Conservation (phyloP, 2,797 vertebrate genomes). For the Chloroceryle amazona region DNA sequence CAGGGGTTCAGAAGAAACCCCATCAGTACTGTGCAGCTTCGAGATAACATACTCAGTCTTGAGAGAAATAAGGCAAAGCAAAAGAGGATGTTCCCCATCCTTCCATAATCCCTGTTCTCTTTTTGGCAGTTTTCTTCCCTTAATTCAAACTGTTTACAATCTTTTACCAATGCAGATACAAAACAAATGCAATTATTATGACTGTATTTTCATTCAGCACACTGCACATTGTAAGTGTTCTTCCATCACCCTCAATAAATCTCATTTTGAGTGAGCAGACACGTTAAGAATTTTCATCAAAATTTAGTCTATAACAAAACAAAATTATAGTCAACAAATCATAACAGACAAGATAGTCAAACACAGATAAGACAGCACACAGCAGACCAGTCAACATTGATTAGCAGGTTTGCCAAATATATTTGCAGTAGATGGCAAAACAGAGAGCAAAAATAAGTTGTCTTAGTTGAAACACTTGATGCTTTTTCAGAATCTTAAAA, state of each 20-base stretch:
- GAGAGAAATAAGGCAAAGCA: not conserved
- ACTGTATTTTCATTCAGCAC: conserved; percentile 41
- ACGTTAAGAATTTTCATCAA: conserved; percentile 48
- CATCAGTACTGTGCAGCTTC: not conserved
- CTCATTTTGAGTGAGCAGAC: conserved; percentile 17
- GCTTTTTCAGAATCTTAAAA: conserved; percentile 3
- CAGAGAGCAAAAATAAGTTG: conserved; percentile 34
- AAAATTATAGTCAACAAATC: conserved; percentile 57
- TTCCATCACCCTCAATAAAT: conserved; percentile 52
- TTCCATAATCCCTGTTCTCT: not conserved
- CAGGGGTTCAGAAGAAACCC: not conserved
- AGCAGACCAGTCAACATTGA: conserved; percentile 47
- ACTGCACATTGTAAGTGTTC: not conserved
- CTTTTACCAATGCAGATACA: conserved; percentile 6
- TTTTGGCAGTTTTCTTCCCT: not conserved
- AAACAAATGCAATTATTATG: conserved; percentile 35
- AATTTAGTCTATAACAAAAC: conserved; percentile 45
- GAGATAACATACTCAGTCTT: not conserved
- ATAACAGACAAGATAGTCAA: conserved; percentile 52
- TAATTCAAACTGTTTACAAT: not conserved
- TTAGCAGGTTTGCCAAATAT: conserved; percentile 44
- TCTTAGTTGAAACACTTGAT: not conserved
- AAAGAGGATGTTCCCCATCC: not conserved
- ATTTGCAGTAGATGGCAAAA: conserved; percentile 30
- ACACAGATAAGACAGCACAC: conserved; percentile 33